These are phyloP conservation scores for Caenorhabditis angaria DNA, from an alignment of 2,888 invertebrate genomes.

Conservation along the genomic window DNA sequence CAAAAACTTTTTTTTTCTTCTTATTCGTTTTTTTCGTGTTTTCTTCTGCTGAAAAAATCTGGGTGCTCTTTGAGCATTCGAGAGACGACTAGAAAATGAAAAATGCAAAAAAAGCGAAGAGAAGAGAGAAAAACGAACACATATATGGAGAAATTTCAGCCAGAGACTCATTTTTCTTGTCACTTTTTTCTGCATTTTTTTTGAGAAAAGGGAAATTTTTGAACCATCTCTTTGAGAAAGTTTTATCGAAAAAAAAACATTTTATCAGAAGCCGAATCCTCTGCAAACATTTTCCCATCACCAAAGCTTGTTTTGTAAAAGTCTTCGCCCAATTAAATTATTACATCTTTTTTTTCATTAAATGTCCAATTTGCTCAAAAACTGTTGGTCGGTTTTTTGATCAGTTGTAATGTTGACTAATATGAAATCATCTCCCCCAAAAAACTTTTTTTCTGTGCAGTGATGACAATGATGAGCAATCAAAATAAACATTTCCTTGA, in stretches of 20 bases:
- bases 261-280: too few species aligned
- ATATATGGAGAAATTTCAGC: too few species aligned
- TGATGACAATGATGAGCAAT: background rate
- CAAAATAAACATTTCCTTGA: background rate
- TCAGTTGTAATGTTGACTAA: constrained; percentile 1
- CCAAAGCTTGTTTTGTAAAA: background rate
- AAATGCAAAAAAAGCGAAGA: constrained; percentile 14
- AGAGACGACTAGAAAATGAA: too few species aligned
- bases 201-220: too few species aligned
- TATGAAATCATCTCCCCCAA: background rate
- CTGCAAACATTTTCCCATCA: background rate
- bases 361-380: too few species aligned
- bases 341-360: background rate
- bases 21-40: background rate
- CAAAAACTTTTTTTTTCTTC: background rate
- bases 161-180: too few species aligned
- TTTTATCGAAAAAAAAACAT: too few species aligned
- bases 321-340: background rate
- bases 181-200: too few species aligned
- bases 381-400: background rate
- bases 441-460: too few species aligned
- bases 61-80: constrained; percentile 8
- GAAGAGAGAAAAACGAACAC: too few species aligned
- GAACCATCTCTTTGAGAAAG: too few species aligned
- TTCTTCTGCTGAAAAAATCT: constrained; percentile 14